Evolutionary conservation across 2,113 vertebrate genomes (phyloP).

Genomic region (Leptosomus discolor): DNA sequence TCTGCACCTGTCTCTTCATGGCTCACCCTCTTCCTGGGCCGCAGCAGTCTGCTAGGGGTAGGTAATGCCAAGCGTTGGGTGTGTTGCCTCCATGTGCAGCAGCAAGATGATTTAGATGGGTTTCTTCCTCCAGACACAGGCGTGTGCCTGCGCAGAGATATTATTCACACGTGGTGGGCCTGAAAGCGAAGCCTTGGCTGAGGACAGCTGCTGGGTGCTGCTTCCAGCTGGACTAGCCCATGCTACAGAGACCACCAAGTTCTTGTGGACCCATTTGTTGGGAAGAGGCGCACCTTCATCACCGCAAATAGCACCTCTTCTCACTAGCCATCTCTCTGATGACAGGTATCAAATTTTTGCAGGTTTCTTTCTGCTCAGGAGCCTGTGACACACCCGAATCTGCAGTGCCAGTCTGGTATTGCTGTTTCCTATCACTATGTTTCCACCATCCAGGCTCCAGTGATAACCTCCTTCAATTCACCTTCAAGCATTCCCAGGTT

Average conservation of each 20-base stretch:
- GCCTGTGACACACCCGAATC: background rate
- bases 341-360: background rate
- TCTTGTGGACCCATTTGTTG: background rate
- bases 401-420: background rate
- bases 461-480: background rate
- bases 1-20: background rate
- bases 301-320: background rate
- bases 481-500: background rate
- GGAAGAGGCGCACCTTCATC: background rate
- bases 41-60: background rate
- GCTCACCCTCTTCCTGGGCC: background rate
- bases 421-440: background rate
- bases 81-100: background rate
- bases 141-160: background rate
- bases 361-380: background rate
- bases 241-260: background rate
- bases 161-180: background rate
- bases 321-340: background rate
- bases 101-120: background rate
- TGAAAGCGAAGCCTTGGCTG: background rate
- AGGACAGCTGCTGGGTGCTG: background rate
- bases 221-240: background rate
- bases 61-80: fast-evolving
- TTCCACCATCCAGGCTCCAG: background rate
- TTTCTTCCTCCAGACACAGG: background rate